Percentiles rank a stretch among this genome's conserved stretches.
Conservation (phyloP, 35 echinoderm and acorn worm species). For the Strongylocentrotus purpuratus region DNA sequence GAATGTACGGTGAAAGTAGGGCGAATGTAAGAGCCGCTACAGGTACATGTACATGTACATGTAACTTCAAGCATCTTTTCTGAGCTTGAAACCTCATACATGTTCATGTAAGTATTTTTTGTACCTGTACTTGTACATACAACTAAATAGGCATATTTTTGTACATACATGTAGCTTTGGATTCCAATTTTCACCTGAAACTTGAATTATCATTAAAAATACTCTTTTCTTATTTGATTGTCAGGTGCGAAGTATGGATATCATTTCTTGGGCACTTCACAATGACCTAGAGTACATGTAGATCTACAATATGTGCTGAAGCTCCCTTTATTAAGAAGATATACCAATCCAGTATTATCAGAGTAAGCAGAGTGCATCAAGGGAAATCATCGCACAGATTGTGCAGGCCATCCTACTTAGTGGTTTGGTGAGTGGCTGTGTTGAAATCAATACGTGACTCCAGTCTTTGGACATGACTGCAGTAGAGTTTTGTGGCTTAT, state of each 20-base stretch:
- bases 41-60: too few species aligned
- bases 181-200: too few species aligned
- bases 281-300: not conserved
- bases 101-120: too few species aligned
- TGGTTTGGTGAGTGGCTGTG: not conserved
- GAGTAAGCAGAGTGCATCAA: not conserved
- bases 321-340: not conserved
- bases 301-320: not conserved
- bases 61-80: too few species aligned
- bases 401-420: not conserved
- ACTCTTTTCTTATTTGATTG: not conserved
- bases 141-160: too few species aligned
- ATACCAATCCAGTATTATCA: not conserved
- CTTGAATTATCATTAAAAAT: too few species aligned
- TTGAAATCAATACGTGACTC: not conserved
- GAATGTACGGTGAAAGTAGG: too few species aligned
- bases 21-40: too few species aligned
- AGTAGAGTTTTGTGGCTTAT: slow-evolving; percentile 46
- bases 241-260: not conserved
- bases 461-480: slow-evolving; percentile 32
- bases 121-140: too few species aligned
- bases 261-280: not conserved
- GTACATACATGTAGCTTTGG: too few species aligned
- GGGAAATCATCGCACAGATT: not conserved
- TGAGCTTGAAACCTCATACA: too few species aligned